Evolutionary conservation across 2,888 invertebrate genomes (phyloP).

Genomic region (Archips xylosteana): DNA sequence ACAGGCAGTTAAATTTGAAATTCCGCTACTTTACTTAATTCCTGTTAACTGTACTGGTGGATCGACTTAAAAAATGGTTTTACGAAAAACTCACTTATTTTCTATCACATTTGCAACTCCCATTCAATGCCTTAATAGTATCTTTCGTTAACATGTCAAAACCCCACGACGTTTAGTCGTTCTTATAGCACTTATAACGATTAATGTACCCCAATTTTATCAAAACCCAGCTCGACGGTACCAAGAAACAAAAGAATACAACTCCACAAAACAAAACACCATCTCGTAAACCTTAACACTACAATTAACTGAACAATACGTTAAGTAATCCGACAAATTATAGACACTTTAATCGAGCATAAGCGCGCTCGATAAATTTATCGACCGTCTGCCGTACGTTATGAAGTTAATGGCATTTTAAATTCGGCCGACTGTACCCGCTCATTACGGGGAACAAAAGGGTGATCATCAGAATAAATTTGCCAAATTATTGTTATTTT

Average conservation of each 20-base stretch:
- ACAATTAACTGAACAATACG: constrained; percentile 40
- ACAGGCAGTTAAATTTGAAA: too few species aligned
- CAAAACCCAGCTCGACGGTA: too few species aligned
- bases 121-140: too few species aligned
- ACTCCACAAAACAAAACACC: constrained; percentile 18
- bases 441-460: constrained; percentile 76
- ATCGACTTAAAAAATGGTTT: too few species aligned
- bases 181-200: too few species aligned
- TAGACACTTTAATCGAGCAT: constrained; percentile 37
- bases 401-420: constrained; percentile 72
- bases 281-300: constrained; percentile 29
- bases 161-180: too few species aligned
- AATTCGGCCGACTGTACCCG: constrained; percentile 62
- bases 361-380: constrained; percentile 45
- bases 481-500: constrained; percentile 81
- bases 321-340: constrained; percentile 43
- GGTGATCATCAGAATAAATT: constrained; percentile 78
- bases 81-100: too few species aligned
- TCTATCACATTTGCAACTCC: too few species aligned
- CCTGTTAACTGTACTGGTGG: too few species aligned
- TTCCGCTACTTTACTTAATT: too few species aligned
- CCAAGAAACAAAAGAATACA: constrained; percentile 2
- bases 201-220: not conserved
- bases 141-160: too few species aligned
- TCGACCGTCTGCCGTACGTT: constrained; percentile 51